phyloP scores from a whole-genome alignment of 2,113 vertebrate species.

The Willisornis vidua region DNA sequence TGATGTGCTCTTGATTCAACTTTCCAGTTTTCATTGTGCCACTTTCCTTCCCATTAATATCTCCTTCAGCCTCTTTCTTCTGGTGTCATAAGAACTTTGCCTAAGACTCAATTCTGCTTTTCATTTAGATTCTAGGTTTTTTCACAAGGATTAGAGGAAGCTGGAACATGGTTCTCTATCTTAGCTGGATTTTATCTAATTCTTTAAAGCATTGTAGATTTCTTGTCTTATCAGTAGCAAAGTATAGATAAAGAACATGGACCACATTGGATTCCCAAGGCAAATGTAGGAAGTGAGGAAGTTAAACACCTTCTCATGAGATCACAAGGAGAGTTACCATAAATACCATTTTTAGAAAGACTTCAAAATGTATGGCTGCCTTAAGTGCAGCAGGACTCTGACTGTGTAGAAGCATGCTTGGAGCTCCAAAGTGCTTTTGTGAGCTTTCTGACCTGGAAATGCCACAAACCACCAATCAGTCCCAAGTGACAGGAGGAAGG shows the following conservation, averaged over 20 bases:
- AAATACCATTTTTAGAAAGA: background rate
- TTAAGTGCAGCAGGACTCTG: background rate
- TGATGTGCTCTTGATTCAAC: background rate
- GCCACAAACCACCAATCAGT: background rate
- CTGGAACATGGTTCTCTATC: background rate
- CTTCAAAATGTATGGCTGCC: background rate
- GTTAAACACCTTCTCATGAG: background rate
- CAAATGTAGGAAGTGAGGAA: background rate
- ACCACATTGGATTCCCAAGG: background rate
- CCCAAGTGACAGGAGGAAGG: background rate
- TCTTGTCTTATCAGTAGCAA: background rate
- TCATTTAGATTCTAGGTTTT: background rate
- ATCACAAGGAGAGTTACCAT: background rate
- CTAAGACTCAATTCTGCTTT: background rate
- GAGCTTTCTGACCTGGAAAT: background rate
- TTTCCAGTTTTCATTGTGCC: background rate
- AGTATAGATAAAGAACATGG: background rate
- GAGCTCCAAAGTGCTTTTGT: background rate
- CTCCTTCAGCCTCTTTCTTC: background rate
- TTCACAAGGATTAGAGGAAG: background rate
- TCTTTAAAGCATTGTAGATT: background rate
- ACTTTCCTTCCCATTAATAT: background rate
- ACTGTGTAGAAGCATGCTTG: background rate
- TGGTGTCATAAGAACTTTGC: background rate
- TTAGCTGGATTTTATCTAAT: background rate